phyloP scores from a whole-genome alignment of 2,888 invertebrate species.

The Platycheirus albimanus region DNA sequence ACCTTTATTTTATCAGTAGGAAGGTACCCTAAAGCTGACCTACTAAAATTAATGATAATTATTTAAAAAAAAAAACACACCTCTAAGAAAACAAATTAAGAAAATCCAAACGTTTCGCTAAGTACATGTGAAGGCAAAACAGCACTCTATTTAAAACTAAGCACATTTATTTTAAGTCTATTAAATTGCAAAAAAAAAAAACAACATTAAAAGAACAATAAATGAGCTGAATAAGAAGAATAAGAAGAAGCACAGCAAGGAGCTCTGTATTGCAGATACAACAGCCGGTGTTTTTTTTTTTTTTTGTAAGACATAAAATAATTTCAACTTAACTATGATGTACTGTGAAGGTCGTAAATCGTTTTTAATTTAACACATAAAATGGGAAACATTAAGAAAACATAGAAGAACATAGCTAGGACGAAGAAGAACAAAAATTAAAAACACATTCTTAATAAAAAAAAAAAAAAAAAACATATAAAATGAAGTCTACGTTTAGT shows the following conservation, averaged over 20 bases:
- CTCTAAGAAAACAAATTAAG: background rate
- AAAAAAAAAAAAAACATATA: conserved; percentile 17
- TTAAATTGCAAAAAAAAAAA: conserved; percentile 11
- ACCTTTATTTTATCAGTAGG: no score
- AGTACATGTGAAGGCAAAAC: conserved; percentile 23
- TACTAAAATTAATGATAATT: background rate
- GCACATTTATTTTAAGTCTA: conserved; percentile 48
- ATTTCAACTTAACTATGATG: conserved; percentile 72
- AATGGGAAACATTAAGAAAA: conserved; percentile 55
- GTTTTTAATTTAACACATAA: conserved; percentile 72
- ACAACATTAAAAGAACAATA: conserved; percentile 11
- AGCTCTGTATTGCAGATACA: conserved; percentile 1
- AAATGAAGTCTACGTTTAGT: conserved; percentile 30
- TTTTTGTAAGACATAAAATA: conserved; percentile 57
- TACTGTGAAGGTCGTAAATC: conserved; percentile 71
- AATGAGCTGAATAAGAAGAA: background rate
- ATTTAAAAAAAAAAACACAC: background rate
- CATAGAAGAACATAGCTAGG: conserved; percentile 14
- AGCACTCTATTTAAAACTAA: conserved; percentile 57
- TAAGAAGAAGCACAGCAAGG: conserved; percentile 9
- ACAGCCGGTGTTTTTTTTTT: conserved; percentile 29
- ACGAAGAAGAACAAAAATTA: conserved; percentile 26
- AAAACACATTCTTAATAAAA: conserved; percentile 25
- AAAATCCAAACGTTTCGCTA: background rate
- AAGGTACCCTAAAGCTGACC: conserved; percentile 3